phyloP scores from a whole-genome alignment of 2,113 vertebrate genomes.

The Charina bottae region DNA sequence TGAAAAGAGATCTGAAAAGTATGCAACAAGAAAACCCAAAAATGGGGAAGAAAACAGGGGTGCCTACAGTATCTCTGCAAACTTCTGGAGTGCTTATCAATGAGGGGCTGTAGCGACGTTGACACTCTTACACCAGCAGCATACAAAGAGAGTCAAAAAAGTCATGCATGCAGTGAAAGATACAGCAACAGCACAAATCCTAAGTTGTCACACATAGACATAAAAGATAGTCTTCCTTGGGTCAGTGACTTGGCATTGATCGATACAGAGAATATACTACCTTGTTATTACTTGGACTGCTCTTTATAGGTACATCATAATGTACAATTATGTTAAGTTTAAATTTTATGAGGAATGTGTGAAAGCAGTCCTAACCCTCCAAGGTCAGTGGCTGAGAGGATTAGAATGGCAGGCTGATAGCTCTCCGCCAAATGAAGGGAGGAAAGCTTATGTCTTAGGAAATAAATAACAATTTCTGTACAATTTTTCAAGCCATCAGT shows the following conservation, averaged over 20 bases:
- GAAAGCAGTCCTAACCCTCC: background rate
- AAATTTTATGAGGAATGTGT: background rate
- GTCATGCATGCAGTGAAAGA: background rate
- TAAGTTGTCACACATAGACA: background rate
- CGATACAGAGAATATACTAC: background rate
- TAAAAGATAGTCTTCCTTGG: background rate
- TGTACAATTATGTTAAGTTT: background rate
- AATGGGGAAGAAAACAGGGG: background rate
- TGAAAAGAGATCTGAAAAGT: background rate
- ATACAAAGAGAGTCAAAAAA: background rate
- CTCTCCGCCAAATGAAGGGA: background rate
- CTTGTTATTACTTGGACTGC: background rate
- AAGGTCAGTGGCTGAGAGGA: background rate
- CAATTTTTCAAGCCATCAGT: background rate
- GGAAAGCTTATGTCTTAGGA: background rate
- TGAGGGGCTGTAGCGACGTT: background rate
- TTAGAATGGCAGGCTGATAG: background rate
- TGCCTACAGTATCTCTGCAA: background rate
- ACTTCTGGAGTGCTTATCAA: background rate
- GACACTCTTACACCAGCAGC: background rate
- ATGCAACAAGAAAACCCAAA: background rate
- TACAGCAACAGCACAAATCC: background rate
- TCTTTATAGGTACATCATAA: background rate
- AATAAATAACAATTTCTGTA: background rate
- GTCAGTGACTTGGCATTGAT: background rate